A percentile compares a stretch with the other conserved stretches of the same genome.
Conservation (phyloP, 2,888 invertebrate species). For the Romanomermis culicivorax region DNA sequence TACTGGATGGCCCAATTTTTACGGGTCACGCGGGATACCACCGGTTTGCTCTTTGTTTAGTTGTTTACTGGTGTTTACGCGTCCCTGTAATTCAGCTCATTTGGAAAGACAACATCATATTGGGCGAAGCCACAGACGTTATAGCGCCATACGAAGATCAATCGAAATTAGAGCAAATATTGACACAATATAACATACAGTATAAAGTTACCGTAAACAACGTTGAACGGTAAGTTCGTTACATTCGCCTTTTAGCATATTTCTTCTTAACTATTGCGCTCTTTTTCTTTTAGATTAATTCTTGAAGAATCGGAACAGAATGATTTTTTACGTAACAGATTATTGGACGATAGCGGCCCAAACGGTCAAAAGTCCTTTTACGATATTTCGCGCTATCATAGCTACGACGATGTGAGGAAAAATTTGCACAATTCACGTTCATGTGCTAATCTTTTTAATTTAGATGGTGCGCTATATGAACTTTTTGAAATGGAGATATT, state of each 20-base stretch:
- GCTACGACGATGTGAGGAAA: not conserved
- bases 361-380: not conserved
- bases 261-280: no score
- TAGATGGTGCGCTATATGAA: not conserved
- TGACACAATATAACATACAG: slow-evolving; percentile 43
- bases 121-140: slow-evolving; percentile 37
- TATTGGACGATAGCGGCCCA: not conserved
- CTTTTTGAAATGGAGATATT: not conserved
- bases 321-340: not conserved
- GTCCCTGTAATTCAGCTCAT: slow-evolving; percentile 12
- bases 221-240: slow-evolving; percentile 38
- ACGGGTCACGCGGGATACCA: no score
- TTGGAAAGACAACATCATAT: slow-evolving; percentile 23
- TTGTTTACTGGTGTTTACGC: no score
- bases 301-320: not conserved
- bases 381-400: not conserved
- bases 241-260: no score
- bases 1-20: no score
- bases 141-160: slow-evolving; percentile 46
- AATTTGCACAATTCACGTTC: no score
- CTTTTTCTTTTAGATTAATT: not conserved
- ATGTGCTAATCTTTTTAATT: not conserved
- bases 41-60: no score
- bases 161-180: slow-evolving; percentile 37
- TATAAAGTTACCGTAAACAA: slow-evolving; percentile 48